Conservation (phyloP, 2,797 vertebrate species). For the Gambelia wislizenii region DNA sequence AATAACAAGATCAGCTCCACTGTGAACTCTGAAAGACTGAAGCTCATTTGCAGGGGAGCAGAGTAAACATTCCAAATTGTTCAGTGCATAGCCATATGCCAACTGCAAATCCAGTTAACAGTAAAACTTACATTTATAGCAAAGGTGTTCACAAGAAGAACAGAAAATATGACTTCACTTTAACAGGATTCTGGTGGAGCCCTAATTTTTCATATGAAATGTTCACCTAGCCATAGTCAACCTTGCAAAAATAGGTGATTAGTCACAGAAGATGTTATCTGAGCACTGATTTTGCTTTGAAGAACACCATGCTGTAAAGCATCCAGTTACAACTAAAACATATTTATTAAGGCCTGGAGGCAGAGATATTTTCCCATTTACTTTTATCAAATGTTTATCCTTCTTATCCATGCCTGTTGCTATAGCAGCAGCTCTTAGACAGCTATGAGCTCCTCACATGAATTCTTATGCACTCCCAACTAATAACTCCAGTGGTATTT, state of each 20-base stretch:
- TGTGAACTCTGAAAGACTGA: background rate
- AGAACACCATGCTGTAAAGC: slow-evolving; percentile 46
- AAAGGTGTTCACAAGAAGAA: background rate
- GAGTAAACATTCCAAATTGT: background rate
- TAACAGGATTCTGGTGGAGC: slow-evolving; percentile 26
- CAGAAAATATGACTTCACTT: slow-evolving; percentile 13
- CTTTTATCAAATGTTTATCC: slow-evolving; percentile 69
- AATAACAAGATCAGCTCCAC: background rate
- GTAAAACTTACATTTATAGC: background rate
- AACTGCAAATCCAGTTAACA: background rate
- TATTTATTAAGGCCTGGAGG: slow-evolving; percentile 62
- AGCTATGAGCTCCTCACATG: slow-evolving; percentile 17
- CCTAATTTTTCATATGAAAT: slow-evolving; percentile 30
- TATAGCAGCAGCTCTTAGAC: slow-evolving; percentile 66
- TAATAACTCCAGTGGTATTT: rapidly evolving
- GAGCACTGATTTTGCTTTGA: slow-evolving; percentile 60
- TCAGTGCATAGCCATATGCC: rapidly evolving
- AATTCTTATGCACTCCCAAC: slow-evolving; percentile 52
- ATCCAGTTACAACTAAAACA: slow-evolving; percentile 53
- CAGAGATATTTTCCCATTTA: slow-evolving; percentile 56
- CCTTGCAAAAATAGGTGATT: slow-evolving; percentile 46
- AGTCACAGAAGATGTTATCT: slow-evolving; percentile 47
- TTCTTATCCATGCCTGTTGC: slow-evolving; percentile 64
- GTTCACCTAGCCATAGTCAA: slow-evolving; percentile 19
- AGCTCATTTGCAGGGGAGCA: background rate